Evolutionary conservation across 2,888 invertebrate species (phyloP), one percentile per base, ranked within the genome.

Genomic region (Brachypterus glaber): DNA sequence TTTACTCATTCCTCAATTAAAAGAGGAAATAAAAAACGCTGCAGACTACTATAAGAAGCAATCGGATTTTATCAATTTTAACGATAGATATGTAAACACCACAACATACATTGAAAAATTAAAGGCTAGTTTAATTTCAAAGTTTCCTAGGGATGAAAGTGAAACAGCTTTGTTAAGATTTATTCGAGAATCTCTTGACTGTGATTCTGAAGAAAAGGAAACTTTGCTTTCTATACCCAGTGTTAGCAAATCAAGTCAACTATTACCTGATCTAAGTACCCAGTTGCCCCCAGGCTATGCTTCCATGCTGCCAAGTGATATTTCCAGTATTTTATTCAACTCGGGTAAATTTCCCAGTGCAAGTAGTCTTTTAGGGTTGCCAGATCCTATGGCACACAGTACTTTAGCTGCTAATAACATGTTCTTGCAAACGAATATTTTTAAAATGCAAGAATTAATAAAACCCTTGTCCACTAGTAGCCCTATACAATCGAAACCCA

Each of bases 1-100:
- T 35, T 81, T 83, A 52, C 69, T 92, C 36, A 78, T 87, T 1
- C 76, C 82, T 48, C 83, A 85, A 55, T 76, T 89, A 9, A 81
- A 89, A 63, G 80, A 81, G 46, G 89, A 91, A 68, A 87, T 93
- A 72, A 79, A 82, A 63, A 78, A 80, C 56, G 81, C 87, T 55
- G 81, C 85, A 9, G 85, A 88, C 50, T 91, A 89, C 64, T 91
- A 91, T 59, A 74, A 76, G 42, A 76, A 77, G 45, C 75, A 79
- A 41, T 70, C 71, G 30, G 82, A 82, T 48, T 72, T 77, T 43
- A 66, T 81, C 1, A 74, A 77, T 49, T 83, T 84, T 53, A 69
- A 68, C 32, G 74, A 82, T 8, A 77, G 69, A 45, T 85, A 78
- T 62, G 76, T 78, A 53, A 75, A 75, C 12, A 74, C 73, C 9